Conservation (phyloP, 2,113 vertebrate species). For the Scomber scombrus region DNA sequence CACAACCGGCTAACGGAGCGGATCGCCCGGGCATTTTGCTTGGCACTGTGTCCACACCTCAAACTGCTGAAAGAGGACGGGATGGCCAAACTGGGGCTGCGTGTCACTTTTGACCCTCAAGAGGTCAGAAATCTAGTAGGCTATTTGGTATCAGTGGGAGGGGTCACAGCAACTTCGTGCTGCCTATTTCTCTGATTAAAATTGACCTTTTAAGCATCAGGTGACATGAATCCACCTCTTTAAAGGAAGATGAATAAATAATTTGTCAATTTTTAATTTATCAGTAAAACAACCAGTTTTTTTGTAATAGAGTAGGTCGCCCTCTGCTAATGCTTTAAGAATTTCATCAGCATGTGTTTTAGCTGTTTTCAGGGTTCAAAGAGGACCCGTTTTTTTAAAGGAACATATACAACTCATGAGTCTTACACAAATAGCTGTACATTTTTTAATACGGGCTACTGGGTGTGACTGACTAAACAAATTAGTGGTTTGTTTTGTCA, state of each 20-base stretch:
- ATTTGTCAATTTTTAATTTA: no score
- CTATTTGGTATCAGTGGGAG: not conserved
- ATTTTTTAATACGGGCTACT: not conserved
- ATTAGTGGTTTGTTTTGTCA: slow-evolving; percentile 34
- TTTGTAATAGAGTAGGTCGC: no score
- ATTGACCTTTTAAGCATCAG: not conserved
- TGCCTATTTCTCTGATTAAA: not conserved
- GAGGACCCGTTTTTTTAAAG: no score
- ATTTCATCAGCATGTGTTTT: no score
- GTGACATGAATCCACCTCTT: no score
- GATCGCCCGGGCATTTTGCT: slow-evolving; percentile 94
- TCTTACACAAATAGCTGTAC: not conserved
- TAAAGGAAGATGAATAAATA: no score
- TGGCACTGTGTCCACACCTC: slow-evolving; percentile 94
- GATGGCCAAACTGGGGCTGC: slow-evolving; percentile 95
- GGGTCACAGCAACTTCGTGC: not conserved
- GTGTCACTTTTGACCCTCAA: slow-evolving; percentile 93
- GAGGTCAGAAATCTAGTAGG: slow-evolving; percentile 83
- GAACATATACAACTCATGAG: no score
- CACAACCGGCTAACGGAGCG: slow-evolving; percentile 95
- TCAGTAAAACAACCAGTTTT: no score
- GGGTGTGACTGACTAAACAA: slow-evolving; percentile 17
- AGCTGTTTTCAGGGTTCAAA: no score
- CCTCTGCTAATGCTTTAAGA: no score
- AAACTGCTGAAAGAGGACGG: slow-evolving; percentile 97